These are phyloP conservation scores for Drosophila funebris DNA, from an alignment of 1,140 invertebrate genomes.

Conservation along the genomic window DNA sequence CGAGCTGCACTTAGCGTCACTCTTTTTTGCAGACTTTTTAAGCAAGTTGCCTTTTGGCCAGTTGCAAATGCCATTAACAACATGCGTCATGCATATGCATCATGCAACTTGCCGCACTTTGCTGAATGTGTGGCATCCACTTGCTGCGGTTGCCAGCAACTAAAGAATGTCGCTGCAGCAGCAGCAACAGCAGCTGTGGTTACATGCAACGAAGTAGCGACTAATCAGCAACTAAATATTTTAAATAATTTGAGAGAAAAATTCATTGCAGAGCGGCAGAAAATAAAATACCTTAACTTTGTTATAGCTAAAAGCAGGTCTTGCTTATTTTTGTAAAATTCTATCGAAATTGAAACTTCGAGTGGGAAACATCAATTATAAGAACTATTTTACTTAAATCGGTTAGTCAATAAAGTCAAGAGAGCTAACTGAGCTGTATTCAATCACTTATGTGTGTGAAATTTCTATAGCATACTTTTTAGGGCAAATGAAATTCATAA, in stretches of 20 bases:
- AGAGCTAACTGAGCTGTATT: too few relatives aligned
- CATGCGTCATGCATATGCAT: conserved; percentile 73
- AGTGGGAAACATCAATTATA: too few relatives aligned
- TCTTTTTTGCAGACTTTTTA: conserved; percentile 67
- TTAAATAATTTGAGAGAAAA: background rate
- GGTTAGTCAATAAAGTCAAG: too few relatives aligned
- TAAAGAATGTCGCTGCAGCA: conserved; percentile 1
- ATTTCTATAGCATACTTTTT: too few relatives aligned
- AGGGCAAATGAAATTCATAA: too few relatives aligned
- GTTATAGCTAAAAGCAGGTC: too few relatives aligned
- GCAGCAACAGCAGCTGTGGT: background rate
- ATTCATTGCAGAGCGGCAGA: background rate
- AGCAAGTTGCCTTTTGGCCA: conserved; percentile 62
- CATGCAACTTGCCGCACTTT: conserved; percentile 6
- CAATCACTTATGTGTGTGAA: too few relatives aligned
- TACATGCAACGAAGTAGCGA: background rate
- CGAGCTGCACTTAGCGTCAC: conserved; percentile 52
- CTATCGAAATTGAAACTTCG: too few relatives aligned
- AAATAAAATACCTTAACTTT: too few relatives aligned
- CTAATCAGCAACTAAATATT: background rate
- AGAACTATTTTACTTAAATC: too few relatives aligned
- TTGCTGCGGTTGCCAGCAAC: background rate
- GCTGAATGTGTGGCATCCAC: background rate
- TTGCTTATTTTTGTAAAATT: too few relatives aligned
- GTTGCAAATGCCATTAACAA: conserved; percentile 71